A percentile compares a stretch with the other conserved stretches of the same genome.
These are phyloP conservation scores for Nothoprocta perdicaria DNA, from an alignment of 2,113 vertebrate species.

Conservation along the genomic window DNA sequence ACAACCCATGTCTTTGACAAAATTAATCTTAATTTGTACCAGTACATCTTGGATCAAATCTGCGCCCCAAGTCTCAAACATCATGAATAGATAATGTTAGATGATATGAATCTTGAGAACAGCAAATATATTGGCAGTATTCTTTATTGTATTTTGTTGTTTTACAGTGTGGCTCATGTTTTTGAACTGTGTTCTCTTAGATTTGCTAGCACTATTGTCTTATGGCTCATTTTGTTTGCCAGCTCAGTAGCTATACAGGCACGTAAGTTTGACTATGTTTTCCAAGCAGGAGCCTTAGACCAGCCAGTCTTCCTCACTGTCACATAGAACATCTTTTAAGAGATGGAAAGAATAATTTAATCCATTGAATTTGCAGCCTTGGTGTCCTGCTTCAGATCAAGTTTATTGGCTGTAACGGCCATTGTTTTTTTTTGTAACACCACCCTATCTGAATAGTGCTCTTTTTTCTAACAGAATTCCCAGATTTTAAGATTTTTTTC, in stretches of 20 bases:
- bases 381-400: background rate
- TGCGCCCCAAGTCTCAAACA: background rate
- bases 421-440: background rate
- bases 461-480: background rate
- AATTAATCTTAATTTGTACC: constrained; percentile 19
- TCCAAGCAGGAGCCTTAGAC: background rate
- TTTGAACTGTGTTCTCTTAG: background rate
- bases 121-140: background rate
- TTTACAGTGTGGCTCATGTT: background rate
- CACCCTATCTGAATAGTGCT: background rate
- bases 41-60: background rate
- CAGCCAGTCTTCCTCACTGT: background rate
- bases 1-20: background rate
- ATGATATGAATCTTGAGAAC: background rate
- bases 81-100: background rate
- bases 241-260: background rate
- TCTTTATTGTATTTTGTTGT: background rate
- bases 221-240: background rate
- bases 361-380: background rate
- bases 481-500: background rate
- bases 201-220: background rate
- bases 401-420: background rate
- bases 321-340: background rate
- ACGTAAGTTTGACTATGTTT: background rate
- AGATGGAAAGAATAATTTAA: background rate